Base-by-base conservation (phyloP, 2,888 invertebrate species). In the Serripes groenlandicus region DNA sequence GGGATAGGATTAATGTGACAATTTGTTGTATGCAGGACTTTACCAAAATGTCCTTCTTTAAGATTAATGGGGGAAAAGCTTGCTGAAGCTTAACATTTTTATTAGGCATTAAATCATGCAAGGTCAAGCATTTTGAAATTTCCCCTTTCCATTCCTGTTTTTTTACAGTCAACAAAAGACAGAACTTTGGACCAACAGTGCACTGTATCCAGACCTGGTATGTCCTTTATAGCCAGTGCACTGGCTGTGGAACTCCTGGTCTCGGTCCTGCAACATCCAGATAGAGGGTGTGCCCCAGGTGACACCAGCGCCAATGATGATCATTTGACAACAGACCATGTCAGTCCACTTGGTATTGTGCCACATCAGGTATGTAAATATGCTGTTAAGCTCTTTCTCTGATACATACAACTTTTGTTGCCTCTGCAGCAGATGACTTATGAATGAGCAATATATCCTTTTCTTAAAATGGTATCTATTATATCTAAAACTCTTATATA, bases 101-200 rank as follows among this genome's bases (percentile, higher is more conserved):
- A n/a, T n/a, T n/a, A n/a, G n/a, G n/a, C n/a, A n/a, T n/a, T n/a
- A n/a, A n/a, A n/a, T n/a, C n/a, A n/a, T n/a, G n/a, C n/a, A n/a
- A n/a, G n/a, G n/a, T n/a, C n/a, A n/a, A n/a, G n/a, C n/a, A n/a
- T n/a, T n/a, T n/a, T n/a, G n/a, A n/a, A n/a, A n/a, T n/a, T n/a
- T n/a, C n/a, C n/a, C n/a, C n/a, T n/a, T n/a, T n/a, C n/a, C n/a
- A n/a, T n/a, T n/a, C n/a, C n/a, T 34, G 21, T 30, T 75, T 68
- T 28, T 37, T 86, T 95, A 1, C 95, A 98, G 98, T 98, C 98
- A 0, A 96, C 97, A 73, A 96, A 96, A 91, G 98, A 99, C 94
- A 96, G 99, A 74, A 99, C 99, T 0, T 95, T 99, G 81, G 99
- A 99, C 95, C 98, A 99, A 94, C 99, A 99, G 94, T 99, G 99